Evolutionary conservation across 2,888 invertebrate genomes (phyloP), one percentile per base, ranked within the genome.

Genomic region (Phyllotreta striolata): DNA sequence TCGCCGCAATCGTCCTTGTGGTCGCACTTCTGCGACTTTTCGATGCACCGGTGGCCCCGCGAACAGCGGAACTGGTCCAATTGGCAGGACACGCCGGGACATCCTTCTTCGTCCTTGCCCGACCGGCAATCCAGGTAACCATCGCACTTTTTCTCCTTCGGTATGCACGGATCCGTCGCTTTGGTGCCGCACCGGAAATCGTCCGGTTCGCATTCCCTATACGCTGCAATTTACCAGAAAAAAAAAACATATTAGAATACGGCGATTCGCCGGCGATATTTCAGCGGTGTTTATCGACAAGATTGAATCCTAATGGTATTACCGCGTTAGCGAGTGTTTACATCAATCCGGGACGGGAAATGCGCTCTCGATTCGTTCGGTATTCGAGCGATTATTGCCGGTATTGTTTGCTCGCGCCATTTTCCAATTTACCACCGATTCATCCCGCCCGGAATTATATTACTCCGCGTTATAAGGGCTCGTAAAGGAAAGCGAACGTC

Each of bases 1-100:
- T 95, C 95, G 0, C 90, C 92, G 77, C 95, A 96, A 82, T 96
- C 95, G 80, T 93, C 91, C 78, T 89, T 90, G 81, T 95, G 93
- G 83, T 96, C 94, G 81, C 95, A 96, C 78, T 90, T 90, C 74
- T 88, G 87, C 13, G 85, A 79, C 57, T 86, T 85, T 76, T 94
- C 94, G 69, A 95, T 87, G 80, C 95, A 96, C 74, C 90, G 89
- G 77, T 88, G 87, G 44, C 92, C 92, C 72, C 89, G 87, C 70
- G 89, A 88, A 81, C 95, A 95, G 47, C 92, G 86, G 83, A 93
- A 95, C 84, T 95, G 93, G 82, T 93, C 93, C 74, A 95, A 84
- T 24, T 89, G 85, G 76, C 95, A 95, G 43, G 90, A 83, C 8
- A 85, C 81, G 40, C 87, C 88, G 1, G 85, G 83, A 79, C 95